A percentile compares a stretch with the other conserved stretches of the same genome.
These are phyloP conservation scores for Sphaerodactylus townsendi DNA, from an alignment of 2,113 vertebrate species.

Conservation along the genomic window DNA sequence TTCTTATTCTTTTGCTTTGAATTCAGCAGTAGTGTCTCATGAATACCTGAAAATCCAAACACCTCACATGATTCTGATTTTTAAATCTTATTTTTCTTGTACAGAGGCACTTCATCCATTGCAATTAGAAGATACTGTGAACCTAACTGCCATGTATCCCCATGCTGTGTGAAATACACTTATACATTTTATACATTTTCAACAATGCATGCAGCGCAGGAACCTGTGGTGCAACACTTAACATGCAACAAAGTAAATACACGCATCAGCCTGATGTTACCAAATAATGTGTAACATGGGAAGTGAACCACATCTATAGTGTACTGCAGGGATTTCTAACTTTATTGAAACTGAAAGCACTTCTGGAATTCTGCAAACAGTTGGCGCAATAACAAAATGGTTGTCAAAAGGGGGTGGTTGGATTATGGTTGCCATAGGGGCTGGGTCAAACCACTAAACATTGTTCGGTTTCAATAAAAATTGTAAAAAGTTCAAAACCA, in stretches of 20 bases:
- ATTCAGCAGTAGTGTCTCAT: slow-evolving; percentile 82
- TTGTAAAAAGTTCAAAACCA: no score
- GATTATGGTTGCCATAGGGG: no score
- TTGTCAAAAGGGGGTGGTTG: no score
- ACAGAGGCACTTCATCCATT: background rate
- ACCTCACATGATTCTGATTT: background rate
- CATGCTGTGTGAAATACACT: background rate
- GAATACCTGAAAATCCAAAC: slow-evolving; percentile 77
- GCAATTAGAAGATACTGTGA: background rate
- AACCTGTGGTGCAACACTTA: background rate
- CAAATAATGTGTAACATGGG: no score
- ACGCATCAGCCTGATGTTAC: background rate
- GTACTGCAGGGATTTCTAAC: no score
- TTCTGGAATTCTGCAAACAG: no score
- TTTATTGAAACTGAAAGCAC: no score
- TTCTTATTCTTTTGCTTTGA: slow-evolving; percentile 66
- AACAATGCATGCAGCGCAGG: background rate
- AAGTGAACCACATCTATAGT: background rate
- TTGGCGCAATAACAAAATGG: no score
- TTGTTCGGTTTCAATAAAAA: no score
- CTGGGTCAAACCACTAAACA: no score
- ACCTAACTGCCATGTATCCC: background rate
- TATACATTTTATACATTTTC: background rate
- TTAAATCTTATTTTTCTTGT: background rate
- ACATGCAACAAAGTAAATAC: background rate